phyloP scores from a whole-genome alignment of 2,113 vertebrate genomes.

The Shinisaurus crocodilurus region DNA sequence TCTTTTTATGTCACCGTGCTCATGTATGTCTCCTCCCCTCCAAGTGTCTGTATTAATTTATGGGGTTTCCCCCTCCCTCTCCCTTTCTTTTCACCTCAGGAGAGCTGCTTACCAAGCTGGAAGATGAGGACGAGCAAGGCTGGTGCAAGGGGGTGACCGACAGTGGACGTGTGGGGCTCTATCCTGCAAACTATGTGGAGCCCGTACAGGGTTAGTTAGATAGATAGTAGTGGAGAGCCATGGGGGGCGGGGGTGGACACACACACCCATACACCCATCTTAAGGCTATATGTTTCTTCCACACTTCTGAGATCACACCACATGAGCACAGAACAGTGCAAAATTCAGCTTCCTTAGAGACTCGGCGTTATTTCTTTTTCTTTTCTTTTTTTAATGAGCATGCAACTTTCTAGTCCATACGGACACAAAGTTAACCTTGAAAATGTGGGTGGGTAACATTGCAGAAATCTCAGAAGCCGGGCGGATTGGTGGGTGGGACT shows the following conservation, averaged over 20 bases:
- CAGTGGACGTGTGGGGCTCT: constrained; percentile 82
- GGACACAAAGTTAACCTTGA: background rate
- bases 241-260: background rate
- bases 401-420: background rate
- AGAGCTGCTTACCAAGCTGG: constrained; percentile 84
- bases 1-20: background rate
- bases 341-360: constrained; percentile 2
- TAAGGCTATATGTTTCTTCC: background rate
- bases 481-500: background rate
- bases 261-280: background rate
- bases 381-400: background rate
- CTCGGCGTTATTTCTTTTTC: background rate
- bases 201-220: constrained; percentile 23
- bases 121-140: constrained; percentile 87
- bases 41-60: background rate
- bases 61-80: no score
- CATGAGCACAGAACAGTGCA: background rate
- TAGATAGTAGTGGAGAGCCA: background rate
- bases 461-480: background rate
- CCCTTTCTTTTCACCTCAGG: constrained; percentile 59
- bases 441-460: background rate
- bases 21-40: background rate
- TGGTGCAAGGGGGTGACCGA: constrained; percentile 85
- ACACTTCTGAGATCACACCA: background rate
- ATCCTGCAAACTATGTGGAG: constrained; percentile 85